phyloP scores from a whole-genome alignment of 2,888 invertebrate genomes.

The Tetragnatha montana region DNA sequence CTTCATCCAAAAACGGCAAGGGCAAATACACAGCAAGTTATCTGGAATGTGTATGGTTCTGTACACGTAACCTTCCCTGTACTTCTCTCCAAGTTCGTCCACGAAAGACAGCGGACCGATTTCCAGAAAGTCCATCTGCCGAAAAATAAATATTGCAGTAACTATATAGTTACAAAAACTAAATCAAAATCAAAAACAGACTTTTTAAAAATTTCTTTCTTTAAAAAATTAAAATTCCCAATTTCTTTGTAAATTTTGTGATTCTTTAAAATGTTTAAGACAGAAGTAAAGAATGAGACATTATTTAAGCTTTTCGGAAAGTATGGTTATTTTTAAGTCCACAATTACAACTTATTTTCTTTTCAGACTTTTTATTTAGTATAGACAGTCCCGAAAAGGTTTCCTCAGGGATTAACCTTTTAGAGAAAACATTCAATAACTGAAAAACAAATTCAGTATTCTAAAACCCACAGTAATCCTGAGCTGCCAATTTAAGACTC shows the following conservation, averaged over 20 bases:
- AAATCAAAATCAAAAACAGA: not conserved
- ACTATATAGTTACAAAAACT: not conserved
- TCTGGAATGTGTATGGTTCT: constrained; percentile 75
- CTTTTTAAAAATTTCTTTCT: not conserved
- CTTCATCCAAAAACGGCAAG: constrained; percentile 20
- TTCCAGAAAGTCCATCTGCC: constrained; percentile 93
- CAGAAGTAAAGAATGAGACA: not conserved
- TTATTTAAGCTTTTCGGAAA: not conserved
- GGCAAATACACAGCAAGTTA: constrained; percentile 5
- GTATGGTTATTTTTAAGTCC: too few relatives aligned
- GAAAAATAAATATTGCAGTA: not conserved
- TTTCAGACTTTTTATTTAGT: too few relatives aligned
- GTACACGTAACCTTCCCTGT: constrained; percentile 91
- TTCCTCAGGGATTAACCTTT: too few relatives aligned
- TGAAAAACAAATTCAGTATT: too few relatives aligned
- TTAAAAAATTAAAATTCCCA: not conserved
- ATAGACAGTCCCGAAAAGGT: too few relatives aligned
- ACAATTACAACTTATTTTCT: too few relatives aligned
- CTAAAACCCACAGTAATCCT: too few relatives aligned
- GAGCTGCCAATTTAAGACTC: not conserved
- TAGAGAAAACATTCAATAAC: too few relatives aligned
- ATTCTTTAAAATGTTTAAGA: not conserved
- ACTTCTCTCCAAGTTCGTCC: constrained; percentile 89
- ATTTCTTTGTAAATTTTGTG: not conserved
- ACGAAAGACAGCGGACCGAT: constrained; percentile 91